A percentile compares a stretch with the other conserved stretches of the same genome.
Evolutionary conservation across 2,797 vertebrate species (phyloP).

Genomic region (Phylloscopus collybita): DNA sequence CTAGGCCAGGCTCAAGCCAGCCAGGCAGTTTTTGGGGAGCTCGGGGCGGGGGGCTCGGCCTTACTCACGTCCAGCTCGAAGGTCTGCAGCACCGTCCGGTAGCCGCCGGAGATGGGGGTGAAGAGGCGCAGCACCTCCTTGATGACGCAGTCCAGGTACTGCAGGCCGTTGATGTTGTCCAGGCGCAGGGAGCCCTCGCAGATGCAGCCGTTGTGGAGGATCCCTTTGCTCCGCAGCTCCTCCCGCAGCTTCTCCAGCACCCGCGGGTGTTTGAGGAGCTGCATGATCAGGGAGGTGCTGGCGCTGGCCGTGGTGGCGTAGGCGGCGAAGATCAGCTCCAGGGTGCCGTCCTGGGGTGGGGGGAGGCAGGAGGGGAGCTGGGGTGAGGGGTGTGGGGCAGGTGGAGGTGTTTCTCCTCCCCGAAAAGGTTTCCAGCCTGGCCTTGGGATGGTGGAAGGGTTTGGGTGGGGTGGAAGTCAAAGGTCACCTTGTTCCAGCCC

Average conservation of each 20-base stretch:
- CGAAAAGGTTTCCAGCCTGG: background rate
- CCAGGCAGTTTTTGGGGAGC: background rate
- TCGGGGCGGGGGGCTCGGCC: fast-evolving
- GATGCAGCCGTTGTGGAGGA: constrained; percentile 91
- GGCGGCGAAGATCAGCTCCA: constrained; percentile 95
- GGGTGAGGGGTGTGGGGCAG: background rate
- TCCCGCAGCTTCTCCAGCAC: constrained; percentile 93
- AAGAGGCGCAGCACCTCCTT: constrained; percentile 97
- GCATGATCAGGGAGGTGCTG: constrained; percentile 96
- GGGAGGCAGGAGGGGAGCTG: background rate
- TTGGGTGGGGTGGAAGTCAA: fast-evolving
- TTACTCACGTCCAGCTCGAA: constrained; percentile 92
- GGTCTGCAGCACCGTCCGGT: constrained; percentile 95
- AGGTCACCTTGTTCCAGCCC: background rate
- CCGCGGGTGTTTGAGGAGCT: constrained; percentile 89
- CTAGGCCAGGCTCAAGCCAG: background rate
- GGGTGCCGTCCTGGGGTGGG: constrained; percentile 80
- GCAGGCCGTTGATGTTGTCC: constrained; percentile 86
- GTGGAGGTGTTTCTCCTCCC: background rate
- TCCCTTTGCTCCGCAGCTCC: constrained; percentile 87
- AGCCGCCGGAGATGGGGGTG: constrained; percentile 93
- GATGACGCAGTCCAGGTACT: constrained; percentile 97
- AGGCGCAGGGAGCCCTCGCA: constrained; percentile 89
- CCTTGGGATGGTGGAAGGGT: fast-evolving
- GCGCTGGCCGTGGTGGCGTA: constrained; percentile 95